Conservation (phyloP, 1,140 invertebrate species). For the Drosophila trapezifrons region DNA sequence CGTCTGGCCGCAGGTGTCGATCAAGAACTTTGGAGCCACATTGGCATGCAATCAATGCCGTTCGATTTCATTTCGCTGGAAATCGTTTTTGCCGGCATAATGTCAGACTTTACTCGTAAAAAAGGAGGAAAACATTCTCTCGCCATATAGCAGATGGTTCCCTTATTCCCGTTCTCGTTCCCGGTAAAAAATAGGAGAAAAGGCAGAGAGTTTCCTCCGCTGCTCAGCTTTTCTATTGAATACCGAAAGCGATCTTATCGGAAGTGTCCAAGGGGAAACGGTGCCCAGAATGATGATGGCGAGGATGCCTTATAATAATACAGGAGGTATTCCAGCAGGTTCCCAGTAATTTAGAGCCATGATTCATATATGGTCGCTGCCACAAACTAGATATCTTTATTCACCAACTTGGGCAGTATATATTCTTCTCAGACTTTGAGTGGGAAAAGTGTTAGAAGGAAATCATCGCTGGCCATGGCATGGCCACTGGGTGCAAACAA, state of each 20-base stretch:
- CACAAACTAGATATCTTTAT: slow-evolving; percentile 39
- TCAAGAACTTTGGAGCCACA: slow-evolving; percentile 81
- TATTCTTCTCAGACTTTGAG: slow-evolving; percentile 13
- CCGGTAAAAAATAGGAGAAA: slow-evolving; percentile 2
- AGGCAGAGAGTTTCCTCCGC: background rate
- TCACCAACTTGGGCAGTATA: slow-evolving; percentile 14
- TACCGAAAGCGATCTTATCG: slow-evolving; percentile 70
- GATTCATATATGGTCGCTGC: slow-evolving; percentile 37
- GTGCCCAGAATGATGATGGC: slow-evolving; percentile 8
- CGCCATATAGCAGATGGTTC: slow-evolving; percentile 19
- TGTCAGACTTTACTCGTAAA: slow-evolving; percentile 69
- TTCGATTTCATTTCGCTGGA: slow-evolving; percentile 78
- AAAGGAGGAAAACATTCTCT: slow-evolving; percentile 35
- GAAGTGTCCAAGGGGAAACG: slow-evolving; percentile 55
- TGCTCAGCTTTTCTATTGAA: slow-evolving; percentile 66
- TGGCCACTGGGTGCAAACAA: slow-evolving; percentile 26
- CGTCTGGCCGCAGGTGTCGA: slow-evolving; percentile 73
- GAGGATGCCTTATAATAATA: slow-evolving; percentile 23
- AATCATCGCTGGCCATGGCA: slow-evolving; percentile 10
- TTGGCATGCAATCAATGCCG: slow-evolving; percentile 82
- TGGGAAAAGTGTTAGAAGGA: slow-evolving; percentile 37
- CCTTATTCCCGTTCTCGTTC: slow-evolving; percentile 16
- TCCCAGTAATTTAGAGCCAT: slow-evolving; percentile 31
- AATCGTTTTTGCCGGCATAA: slow-evolving; percentile 71
- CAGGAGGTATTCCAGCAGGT: slow-evolving; percentile 27